A percentile compares a stretch with the other conserved stretches of the same genome.
Evolutionary conservation across 2,113 vertebrate species (phyloP).

Genomic region (Gymnobelideus leadbeateri): DNA sequence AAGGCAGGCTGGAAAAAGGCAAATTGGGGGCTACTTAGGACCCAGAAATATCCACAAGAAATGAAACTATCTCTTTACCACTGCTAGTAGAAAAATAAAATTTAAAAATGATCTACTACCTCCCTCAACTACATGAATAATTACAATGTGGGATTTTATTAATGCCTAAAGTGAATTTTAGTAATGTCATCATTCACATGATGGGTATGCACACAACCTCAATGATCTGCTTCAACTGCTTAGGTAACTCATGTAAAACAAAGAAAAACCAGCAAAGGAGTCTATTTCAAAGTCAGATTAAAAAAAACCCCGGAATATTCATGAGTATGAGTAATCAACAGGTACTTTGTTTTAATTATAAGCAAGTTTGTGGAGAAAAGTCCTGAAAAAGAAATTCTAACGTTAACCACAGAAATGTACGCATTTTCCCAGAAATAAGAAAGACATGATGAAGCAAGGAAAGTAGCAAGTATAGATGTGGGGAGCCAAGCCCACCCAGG

Average conservation of each 20-base stretch:
- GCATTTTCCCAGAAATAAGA: slow-evolving; percentile 2
- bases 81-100: background rate
- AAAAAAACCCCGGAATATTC: slow-evolving; percentile 64
- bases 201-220: slow-evolving; percentile 50
- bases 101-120: background rate
- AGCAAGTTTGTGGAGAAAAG: slow-evolving; percentile 40
- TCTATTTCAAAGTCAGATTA: slow-evolving; percentile 58
- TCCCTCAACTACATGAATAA: slow-evolving; percentile 23
- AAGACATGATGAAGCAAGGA: slow-evolving; percentile 47
- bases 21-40: slow-evolving; percentile 20
- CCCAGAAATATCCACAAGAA: slow-evolving; percentile 38
- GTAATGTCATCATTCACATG: slow-evolving; percentile 44
- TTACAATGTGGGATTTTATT: slow-evolving; percentile 47
- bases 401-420: slow-evolving; percentile 33
- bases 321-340: slow-evolving; percentile 56
- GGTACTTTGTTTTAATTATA: slow-evolving; percentile 52
- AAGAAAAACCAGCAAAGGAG: slow-evolving; percentile 41
- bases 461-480: background rate
- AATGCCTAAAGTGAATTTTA: slow-evolving; percentile 57
- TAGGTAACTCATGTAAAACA: slow-evolving; percentile 31
- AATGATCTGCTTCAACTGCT: slow-evolving; percentile 42
- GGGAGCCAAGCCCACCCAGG: too few relatives aligned
- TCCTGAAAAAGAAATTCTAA: slow-evolving; percentile 37
- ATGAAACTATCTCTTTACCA: slow-evolving; percentile 9
- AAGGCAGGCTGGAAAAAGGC: background rate